phyloP scores from a whole-genome alignment of 2,888 invertebrate species.

The Patella ulyssiponensis region DNA sequence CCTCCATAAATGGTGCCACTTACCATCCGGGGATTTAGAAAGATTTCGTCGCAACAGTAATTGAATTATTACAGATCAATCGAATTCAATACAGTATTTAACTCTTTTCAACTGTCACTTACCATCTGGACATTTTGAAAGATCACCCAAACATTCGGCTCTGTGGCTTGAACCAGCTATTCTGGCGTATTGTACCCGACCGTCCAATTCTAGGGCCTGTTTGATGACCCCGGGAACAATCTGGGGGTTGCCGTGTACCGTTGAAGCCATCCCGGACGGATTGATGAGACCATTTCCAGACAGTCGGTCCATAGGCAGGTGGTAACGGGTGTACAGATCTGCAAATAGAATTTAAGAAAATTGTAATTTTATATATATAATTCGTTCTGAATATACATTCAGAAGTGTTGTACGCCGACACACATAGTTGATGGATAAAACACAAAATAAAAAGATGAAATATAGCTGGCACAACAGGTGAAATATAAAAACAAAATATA shows the following conservation, averaged over 20 bases:
- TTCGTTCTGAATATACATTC: no score
- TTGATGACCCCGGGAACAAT: conserved; percentile 55
- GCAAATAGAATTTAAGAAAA: conserved; percentile 26
- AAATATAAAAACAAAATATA: no score
- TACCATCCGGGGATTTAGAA: no score
- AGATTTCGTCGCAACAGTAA: no score
- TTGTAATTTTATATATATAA: not conserved
- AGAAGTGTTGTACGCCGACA: no score
- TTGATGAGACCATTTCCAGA: conserved; percentile 51
- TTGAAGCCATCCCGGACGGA: conserved; percentile 68
- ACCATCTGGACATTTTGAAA: conserved; percentile 64
- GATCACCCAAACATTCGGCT: conserved; percentile 68
- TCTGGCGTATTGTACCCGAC: conserved; percentile 53
- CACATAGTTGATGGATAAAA: no score
- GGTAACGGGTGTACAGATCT: conserved; percentile 59
- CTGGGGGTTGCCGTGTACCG: conserved; percentile 48
- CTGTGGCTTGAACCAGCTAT: conserved; percentile 67
- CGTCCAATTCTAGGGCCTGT: conserved; percentile 61
- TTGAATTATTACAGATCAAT: no score
- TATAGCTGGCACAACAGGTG: no score
- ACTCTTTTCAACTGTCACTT: conserved; percentile 15
- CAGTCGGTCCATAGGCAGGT: conserved; percentile 66
- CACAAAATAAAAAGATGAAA: no score
- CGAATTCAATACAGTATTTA: no score
- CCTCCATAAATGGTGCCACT: no score